phyloP scores from a whole-genome alignment of 92 coral and sea anemone genomes.

The Blastomussa wellsi region DNA sequence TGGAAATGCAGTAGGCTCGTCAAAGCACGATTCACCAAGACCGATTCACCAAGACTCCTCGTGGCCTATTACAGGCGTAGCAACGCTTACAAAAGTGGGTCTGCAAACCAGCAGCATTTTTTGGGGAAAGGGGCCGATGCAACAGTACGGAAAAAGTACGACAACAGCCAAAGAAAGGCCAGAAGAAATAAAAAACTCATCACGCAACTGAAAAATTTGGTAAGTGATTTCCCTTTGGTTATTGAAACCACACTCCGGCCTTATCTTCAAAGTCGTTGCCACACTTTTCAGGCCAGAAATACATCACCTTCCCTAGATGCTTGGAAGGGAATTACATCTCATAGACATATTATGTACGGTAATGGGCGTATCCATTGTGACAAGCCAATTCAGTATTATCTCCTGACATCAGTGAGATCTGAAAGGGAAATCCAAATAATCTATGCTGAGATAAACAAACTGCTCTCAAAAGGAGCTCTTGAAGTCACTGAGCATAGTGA shows the following conservation, averaged over 20 bases:
- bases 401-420: conserved; percentile 9
- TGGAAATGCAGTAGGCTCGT: not conserved
- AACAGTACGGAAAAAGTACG: conserved; percentile 13
- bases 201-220: not conserved
- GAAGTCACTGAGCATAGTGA: not conserved
- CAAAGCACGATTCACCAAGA: not conserved
- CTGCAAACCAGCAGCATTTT: conserved; percentile 4
- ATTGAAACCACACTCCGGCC: not conserved
- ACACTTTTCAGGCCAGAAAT: no score
- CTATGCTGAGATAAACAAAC: conserved; percentile 29
- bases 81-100: conserved; percentile 16
- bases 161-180: conserved; percentile 21
- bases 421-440: not conserved
- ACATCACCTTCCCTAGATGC: conserved; percentile 15
- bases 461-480: no score
- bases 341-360: conserved; percentile 23
- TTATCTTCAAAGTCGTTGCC: not conserved
- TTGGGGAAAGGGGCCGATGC: not conserved
- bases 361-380: conserved; percentile 12
- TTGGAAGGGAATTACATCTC: conserved; percentile 25
- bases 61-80: conserved; percentile 16
- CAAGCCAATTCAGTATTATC: conserved; percentile 36
- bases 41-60: not conserved
- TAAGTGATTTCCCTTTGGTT: no score
- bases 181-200: conserved; percentile 18